Percentiles rank a stretch among this genome's conserved stretches.
These are phyloP conservation scores for Genyomyrus donnyi DNA, from an alignment of 2,113 vertebrate species.

Conservation along the genomic window DNA sequence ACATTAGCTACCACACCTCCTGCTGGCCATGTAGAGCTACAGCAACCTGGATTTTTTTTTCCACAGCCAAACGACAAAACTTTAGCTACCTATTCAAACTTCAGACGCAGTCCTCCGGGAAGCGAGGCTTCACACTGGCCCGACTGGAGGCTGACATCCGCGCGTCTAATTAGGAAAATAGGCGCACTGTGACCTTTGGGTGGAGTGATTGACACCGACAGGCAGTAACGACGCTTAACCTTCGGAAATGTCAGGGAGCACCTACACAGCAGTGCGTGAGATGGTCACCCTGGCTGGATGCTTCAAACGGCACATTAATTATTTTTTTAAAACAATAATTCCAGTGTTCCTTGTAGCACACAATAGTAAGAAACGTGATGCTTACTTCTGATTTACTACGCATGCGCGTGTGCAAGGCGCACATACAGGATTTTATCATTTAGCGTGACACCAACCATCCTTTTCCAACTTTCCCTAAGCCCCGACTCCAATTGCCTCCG, in stretches of 20 bases:
- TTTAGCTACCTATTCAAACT: background rate
- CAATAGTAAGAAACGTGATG: background rate
- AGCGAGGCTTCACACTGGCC: constrained; percentile 29
- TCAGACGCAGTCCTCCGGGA: background rate
- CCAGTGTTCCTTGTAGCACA: background rate
- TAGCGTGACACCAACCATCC: background rate
- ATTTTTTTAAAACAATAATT: background rate
- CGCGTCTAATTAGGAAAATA: constrained; percentile 63
- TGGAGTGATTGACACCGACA: constrained; percentile 60
- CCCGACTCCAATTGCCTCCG: background rate
- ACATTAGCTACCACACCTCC: background rate
- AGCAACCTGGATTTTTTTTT: background rate
- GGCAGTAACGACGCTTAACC: constrained; percentile 70
- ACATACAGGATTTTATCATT: background rate
- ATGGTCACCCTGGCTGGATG: constrained; percentile 56
- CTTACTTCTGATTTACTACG: background rate
- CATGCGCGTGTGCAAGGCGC: background rate
- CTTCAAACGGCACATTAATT: constrained; percentile 38
- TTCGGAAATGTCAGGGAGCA: constrained; percentile 66
- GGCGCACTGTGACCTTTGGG: constrained; percentile 63
- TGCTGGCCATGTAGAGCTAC: background rate
- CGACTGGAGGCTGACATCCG: constrained; percentile 46
- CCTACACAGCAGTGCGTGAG: constrained; percentile 13
- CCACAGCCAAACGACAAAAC: background rate
- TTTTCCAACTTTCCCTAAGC: constrained; percentile 19